Evolutionary conservation across 64 coral and sea anemone genomes (phyloP), one percentile per base, ranked within the genome.

Genomic region (Montipora sp.): DNA sequence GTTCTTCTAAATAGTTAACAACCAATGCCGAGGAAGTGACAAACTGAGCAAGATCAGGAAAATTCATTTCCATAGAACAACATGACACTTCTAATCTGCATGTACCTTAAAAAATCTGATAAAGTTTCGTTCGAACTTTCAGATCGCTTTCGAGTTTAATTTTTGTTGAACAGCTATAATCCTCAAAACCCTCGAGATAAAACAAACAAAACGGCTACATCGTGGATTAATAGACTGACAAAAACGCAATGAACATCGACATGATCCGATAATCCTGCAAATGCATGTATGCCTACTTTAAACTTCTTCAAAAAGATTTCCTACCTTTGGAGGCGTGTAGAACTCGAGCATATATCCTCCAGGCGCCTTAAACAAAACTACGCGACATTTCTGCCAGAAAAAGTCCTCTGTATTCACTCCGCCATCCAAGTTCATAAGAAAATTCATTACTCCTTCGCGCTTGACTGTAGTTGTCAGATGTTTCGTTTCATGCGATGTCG

Each of bases 311-410:
- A 21, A 12, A 10, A 9, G 36, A 7, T 47, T 47, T 14, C 69
- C 75, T 92, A 99, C 98, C 98, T 96, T 99, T 24, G 98, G 98
- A 72, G 98, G 98, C 16, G 94, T 93, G 68, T 96, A 99, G 55
- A 99, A 99, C 51, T 99, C 98, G 19, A 99, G 68, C 98, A 99
- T 99, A 14, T 80, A 99, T n/a, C 98, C 98, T 19, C 98, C 98
- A 46, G 98, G 98, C 10, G 98, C 98, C 89, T 99, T 99, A 51
- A 96, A 90, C 47, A 99, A 47, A 44, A 99, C 89, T 47, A 99
- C 75, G 55, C 98, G 92, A 58, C 94, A 99, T 90, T 99, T 99
- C 70, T 99, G 98, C 98, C 98, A 99, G 63, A 99, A 99, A 67
- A 94, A 99, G 70, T 99, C 98, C 57, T 99, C 98, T 44, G 95